Evolutionary conservation across 2,113 vertebrate species (phyloP).

Genomic region (Microcebus murinus): DNA sequence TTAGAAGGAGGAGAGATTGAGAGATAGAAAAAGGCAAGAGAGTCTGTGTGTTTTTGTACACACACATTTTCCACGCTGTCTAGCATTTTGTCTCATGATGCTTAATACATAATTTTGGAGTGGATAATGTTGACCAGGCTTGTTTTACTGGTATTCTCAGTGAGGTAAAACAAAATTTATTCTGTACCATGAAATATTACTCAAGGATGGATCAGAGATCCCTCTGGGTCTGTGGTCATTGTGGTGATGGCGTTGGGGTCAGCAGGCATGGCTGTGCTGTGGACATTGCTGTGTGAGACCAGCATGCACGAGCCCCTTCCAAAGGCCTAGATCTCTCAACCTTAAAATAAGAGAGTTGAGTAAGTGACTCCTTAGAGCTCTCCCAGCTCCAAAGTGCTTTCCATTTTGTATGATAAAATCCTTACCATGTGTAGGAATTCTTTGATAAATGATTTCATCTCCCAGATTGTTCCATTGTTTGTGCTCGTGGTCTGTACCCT

Average conservation of each 20-base stretch:
- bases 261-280: background rate
- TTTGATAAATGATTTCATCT: background rate
- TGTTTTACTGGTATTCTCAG: background rate
- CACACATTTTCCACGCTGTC: too few relatives aligned
- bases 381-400: background rate
- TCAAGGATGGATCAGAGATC: background rate
- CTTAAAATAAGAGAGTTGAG: background rate
- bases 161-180: background rate
- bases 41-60: background rate
- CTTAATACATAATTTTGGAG: background rate
- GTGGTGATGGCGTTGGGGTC: background rate
- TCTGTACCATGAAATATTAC: background rate
- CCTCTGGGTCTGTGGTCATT: background rate
- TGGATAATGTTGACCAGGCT: background rate
- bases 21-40: background rate
- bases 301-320: background rate
- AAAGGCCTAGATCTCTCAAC: background rate
- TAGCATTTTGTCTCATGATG: background rate
- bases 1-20: background rate
- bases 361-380: background rate
- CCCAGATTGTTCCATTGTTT: background rate
- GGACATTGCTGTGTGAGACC: background rate
- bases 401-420: background rate
- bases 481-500: background rate
- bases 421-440: background rate